A percentile compares a stretch with the other conserved stretches of the same genome.
Conservation (phyloP, 2,888 invertebrate species). For the Callimorpha dominula region DNA sequence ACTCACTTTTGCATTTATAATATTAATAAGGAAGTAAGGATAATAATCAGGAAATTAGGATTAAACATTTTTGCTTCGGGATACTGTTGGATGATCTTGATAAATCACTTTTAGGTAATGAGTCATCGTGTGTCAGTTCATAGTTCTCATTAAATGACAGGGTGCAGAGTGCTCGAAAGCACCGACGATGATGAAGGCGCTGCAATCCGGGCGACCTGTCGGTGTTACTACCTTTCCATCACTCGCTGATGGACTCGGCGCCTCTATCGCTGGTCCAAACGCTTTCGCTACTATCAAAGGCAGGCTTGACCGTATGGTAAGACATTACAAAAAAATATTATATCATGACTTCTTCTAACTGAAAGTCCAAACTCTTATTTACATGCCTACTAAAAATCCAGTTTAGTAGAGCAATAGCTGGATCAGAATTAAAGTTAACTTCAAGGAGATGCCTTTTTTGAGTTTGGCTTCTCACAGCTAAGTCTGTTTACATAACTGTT, state of each 20-base stretch:
- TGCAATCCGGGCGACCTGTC: slow-evolving; percentile 89
- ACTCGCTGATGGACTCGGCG: slow-evolving; percentile 91
- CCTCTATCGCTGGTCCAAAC: slow-evolving; percentile 90
- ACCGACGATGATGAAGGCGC: slow-evolving; percentile 91
- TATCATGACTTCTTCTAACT: not conserved
- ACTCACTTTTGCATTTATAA: no score
- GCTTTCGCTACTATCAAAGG: slow-evolving; percentile 90
- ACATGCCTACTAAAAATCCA: no score
- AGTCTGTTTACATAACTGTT: no score
- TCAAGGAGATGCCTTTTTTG: no score
- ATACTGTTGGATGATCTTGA: no score
- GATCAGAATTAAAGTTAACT: not conserved
- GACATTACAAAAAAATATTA: not conserved
- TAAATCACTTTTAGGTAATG: no score
- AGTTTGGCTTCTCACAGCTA: no score
- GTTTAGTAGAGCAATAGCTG: not conserved
- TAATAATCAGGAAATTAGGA: no score
- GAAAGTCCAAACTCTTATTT: no score
- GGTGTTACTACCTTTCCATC: slow-evolving; percentile 87
- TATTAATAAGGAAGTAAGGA: no score
- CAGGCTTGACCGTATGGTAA: slow-evolving; percentile 90
- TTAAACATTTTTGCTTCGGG: no score
- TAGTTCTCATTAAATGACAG: slow-evolving; percentile 61
- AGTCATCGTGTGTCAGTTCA: no score
- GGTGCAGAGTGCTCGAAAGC: slow-evolving; percentile 94